Evolutionary conservation across 1,140 invertebrate species (phyloP).

Genomic region (Pogonognathellus flavescens): DNA sequence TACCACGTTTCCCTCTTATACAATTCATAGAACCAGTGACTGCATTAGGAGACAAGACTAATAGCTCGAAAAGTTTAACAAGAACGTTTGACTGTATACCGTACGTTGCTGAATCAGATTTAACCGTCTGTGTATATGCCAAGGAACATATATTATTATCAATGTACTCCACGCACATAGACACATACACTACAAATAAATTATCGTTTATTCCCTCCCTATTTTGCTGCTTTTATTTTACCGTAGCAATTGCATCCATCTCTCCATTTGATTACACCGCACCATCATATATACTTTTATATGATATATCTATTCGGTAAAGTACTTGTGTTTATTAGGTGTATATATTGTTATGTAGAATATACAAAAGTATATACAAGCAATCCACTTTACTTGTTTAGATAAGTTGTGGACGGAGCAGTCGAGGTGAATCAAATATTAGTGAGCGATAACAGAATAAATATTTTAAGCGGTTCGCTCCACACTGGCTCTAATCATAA

Average conservation of each 20-base stretch:
- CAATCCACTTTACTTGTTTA: neutral
- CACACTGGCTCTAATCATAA: constrained; percentile 22
- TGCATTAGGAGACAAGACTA: constrained; percentile 33
- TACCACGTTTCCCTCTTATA: constrained; percentile 15
- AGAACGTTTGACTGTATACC: neutral
- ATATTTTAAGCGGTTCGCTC: constrained; percentile 32
- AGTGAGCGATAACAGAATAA: constrained; percentile 29
- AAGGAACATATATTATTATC: constrained; percentile 13
- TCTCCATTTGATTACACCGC: too few species aligned
- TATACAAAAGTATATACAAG: neutral
- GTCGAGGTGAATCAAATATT: neutral
- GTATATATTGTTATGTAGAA: neutral
- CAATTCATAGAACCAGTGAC: constrained; percentile 19
- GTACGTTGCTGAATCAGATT: constrained; percentile 25
- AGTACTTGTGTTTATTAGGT: too few species aligned
- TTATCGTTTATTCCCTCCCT: constrained; percentile 12
- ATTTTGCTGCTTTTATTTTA: constrained; percentile 34
- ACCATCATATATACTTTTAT: too few species aligned
- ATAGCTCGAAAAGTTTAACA: constrained; percentile 38
- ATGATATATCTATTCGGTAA: too few species aligned
- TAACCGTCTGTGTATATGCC: constrained; percentile 25
- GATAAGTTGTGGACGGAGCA: constrained; percentile 33
- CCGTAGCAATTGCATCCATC: neutral
- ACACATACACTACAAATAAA: constrained; percentile 23
- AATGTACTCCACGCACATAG: neutral